Evolutionary conservation across 2,113 vertebrate genomes (phyloP).

Genomic region (Scopus umbretta): DNA sequence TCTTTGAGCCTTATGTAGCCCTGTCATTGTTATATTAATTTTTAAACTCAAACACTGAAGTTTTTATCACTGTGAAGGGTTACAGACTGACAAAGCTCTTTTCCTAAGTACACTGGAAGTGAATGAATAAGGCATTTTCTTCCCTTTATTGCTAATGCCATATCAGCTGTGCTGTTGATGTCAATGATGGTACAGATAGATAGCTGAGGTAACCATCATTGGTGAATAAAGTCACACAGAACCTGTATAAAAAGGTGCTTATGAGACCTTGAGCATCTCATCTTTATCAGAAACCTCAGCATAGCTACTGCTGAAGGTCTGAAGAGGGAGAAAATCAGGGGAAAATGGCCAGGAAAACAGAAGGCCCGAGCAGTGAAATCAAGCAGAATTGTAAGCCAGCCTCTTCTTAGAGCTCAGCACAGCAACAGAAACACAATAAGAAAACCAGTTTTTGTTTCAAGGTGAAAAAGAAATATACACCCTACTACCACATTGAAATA

Average conservation of each 20-base stretch:
- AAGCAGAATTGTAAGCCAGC: background rate
- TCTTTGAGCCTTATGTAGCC: background rate
- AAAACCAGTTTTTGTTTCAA: background rate
- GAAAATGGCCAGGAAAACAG: background rate
- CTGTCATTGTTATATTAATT: background rate
- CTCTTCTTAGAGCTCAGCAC: background rate
- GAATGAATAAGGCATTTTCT: background rate
- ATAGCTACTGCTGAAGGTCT: background rate
- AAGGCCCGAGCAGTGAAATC: background rate
- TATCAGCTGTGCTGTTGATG: background rate
- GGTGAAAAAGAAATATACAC: background rate
- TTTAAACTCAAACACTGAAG: background rate
- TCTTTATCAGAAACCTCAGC: background rate
- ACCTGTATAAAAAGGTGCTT: background rate
- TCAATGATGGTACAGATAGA: background rate
- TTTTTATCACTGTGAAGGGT: background rate
- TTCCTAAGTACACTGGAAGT: background rate
- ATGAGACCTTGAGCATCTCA: background rate
- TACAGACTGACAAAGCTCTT: background rate
- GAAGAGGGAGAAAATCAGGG: background rate
- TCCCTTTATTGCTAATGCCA: background rate
- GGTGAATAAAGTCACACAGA: background rate
- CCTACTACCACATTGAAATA: background rate
- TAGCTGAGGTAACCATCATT: background rate
- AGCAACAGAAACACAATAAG: background rate